Conservation (phyloP, 2,888 invertebrate species). For the Mesorhabditis belari region DNA sequence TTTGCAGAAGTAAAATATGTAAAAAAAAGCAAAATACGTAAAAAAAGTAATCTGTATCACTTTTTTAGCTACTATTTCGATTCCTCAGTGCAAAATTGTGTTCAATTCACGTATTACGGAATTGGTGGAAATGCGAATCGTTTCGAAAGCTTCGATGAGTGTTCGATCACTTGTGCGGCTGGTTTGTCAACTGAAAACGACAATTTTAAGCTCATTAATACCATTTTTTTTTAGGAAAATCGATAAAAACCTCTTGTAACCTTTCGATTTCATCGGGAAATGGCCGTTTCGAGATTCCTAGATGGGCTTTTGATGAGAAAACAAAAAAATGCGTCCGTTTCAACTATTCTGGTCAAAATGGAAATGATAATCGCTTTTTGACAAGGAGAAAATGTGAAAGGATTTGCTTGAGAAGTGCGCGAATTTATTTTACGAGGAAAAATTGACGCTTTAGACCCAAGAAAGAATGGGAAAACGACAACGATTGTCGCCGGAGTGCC, state of each 20-base stretch:
- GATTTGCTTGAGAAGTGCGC: constrained; percentile 28
- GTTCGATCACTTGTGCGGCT: constrained; percentile 32
- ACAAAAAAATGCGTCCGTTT: constrained; percentile 34
- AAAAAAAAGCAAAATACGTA: constrained; percentile 4
- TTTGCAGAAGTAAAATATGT: too few species aligned
- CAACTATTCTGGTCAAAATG: constrained; percentile 34
- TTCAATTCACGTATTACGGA: constrained; percentile 35
- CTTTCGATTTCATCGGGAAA: constrained; percentile 21
- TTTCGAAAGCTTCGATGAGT: constrained; percentile 25
- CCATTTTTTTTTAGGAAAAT: constrained; percentile 9
- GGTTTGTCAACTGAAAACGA: constrained; percentile 1
- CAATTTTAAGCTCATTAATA: neutral
- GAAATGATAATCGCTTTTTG: constrained; percentile 42
- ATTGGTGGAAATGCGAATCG: constrained; percentile 39
- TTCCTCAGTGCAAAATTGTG: constrained; percentile 21
- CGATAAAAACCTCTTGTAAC: constrained; percentile 23
- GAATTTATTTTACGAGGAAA: too few species aligned
- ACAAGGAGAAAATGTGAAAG: constrained; percentile 33
- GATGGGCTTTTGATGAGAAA: constrained; percentile 31
- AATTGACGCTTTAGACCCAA: neutral
- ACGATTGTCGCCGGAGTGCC: neutral
- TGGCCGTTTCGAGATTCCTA: constrained; percentile 30
- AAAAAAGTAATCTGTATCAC: neutral
- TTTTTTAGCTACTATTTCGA: constrained; percentile 30
- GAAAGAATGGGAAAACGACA: neutral